Evolutionary conservation across 2,797 vertebrate genomes (phyloP), one percentile per base, ranked within the genome.

Genomic region (Podarcis lilfordi): DNA sequence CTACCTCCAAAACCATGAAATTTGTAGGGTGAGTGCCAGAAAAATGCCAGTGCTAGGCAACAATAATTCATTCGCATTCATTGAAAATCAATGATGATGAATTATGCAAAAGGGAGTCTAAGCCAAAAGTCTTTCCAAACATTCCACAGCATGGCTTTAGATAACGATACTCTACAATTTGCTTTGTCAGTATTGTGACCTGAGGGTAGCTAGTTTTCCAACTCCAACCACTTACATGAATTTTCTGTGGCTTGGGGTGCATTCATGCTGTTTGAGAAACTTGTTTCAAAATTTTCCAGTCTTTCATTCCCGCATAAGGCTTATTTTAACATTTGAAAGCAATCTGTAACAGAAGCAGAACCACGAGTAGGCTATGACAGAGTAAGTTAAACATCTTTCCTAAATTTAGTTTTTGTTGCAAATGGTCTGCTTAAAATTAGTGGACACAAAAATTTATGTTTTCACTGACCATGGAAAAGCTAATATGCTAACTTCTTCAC

Each of bases 261-360:
- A 82, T 75, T 75, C 89, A 55, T 87, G 55, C 76, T 84, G 76
- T 64, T 32, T 84, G 85, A 87, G 40, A 90, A 83, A 84, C 82
- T 59, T 84, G 81, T 72, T 79, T 87, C 85, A 87, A 75, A 84
- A 37, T 59, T 72, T 87, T 82, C 80, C 55, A 84, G 68, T 43
- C 81, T 87, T 86, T 86, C 81, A 86, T 87, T 90, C 77, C 85
- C 25, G 40, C 59, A 82, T 87, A 87, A 90, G 45, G 59, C 75
- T 81, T 87, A 90, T 87, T 90, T 68, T 85, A 87, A 87, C 77
- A 80, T 90, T 85, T 90, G 86, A 87, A 90, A 87, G 76, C 69
- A 87, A 87, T 90, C 77, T 87, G 77, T 87, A 87, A 76, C 69
- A 87, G 78, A 90, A 87, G 82, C 77, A 90, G 84, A 88, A 91